A percentile compares a stretch with the other conserved stretches of the same genome.
Conservation (phyloP, 2,888 invertebrate species). For the Hoplodrina blanda region DNA sequence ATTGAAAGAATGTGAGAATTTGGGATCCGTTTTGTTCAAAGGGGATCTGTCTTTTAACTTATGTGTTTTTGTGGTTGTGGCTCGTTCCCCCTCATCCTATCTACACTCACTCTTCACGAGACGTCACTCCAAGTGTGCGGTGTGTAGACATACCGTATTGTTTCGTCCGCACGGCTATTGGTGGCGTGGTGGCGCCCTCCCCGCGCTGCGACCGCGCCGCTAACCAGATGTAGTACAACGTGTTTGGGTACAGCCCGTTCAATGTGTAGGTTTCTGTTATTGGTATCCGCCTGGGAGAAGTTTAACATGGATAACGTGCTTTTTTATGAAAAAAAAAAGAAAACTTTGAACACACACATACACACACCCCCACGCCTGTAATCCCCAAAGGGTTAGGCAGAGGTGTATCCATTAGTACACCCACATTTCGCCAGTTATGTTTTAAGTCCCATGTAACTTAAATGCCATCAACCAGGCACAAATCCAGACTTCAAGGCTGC, state of each 20-base stretch:
- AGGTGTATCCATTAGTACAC: too few relatives aligned
- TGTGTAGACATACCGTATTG: conserved; percentile 97
- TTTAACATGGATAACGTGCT: conserved; percentile 7
- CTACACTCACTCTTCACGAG: conserved; percentile 65
- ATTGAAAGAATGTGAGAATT: conserved; percentile 36
- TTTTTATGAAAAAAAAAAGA: not conserved
- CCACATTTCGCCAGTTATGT: too few relatives aligned
- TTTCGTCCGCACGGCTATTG: conserved; percentile 98
- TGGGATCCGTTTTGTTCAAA: conserved; percentile 5
- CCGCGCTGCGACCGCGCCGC: conserved; percentile 98
- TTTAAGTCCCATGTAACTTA: too few relatives aligned
- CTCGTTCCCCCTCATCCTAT: conserved; percentile 57
- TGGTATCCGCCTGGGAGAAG: conserved; percentile 92
- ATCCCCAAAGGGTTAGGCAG: too few relatives aligned
- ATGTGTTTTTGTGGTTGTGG: conserved; percentile 4
- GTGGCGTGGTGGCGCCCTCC: conserved; percentile 98
- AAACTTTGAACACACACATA: too few relatives aligned
- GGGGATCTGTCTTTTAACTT: not conserved
- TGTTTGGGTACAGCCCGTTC: conserved; percentile 98
- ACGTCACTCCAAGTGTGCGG: conserved; percentile 62
- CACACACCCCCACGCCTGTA: too few relatives aligned
- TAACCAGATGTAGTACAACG: conserved; percentile 98
- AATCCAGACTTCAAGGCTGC: too few relatives aligned
- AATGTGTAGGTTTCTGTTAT: conserved; percentile 96
- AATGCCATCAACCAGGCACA: too few relatives aligned